Evolutionary conservation across 1,140 invertebrate species (phyloP).

Genomic region (Neomicropteryx cornuta): DNA sequence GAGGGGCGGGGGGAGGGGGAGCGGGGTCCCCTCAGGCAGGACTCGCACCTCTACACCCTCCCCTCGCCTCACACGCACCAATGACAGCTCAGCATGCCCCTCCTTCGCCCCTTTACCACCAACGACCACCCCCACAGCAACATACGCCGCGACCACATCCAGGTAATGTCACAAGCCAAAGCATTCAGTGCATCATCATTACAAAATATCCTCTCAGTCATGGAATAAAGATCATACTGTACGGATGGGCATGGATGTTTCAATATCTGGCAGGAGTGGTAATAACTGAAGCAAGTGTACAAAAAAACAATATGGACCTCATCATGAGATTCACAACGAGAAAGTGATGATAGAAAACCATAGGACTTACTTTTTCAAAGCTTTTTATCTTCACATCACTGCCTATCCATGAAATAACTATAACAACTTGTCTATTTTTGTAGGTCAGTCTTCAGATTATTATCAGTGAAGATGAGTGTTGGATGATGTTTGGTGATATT

Average conservation of each 20-base stretch:
- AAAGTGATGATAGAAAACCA: too few relatives aligned
- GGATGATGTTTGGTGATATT: too few relatives aligned
- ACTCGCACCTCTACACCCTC: slow-evolving; percentile 14
- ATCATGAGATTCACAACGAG: too few relatives aligned
- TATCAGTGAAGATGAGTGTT: too few relatives aligned
- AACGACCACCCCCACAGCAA: slow-evolving; percentile 29
- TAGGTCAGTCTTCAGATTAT: too few relatives aligned
- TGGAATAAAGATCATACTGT: background rate
- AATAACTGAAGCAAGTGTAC: slow-evolving; percentile 6
- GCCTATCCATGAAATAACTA: too few relatives aligned
- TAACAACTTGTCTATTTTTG: too few relatives aligned
- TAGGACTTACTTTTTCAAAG: too few relatives aligned
- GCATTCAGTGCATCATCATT: background rate
- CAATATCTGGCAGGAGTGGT: background rate
- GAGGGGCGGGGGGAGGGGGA: slow-evolving; percentile 18
- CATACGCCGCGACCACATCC: slow-evolving; percentile 19
- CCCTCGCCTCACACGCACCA: slow-evolving; percentile 35
- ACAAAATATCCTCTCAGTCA: background rate
- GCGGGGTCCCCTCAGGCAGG: slow-evolving; percentile 14
- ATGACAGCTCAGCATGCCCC: slow-evolving; percentile 25
- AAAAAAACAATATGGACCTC: too few relatives aligned
- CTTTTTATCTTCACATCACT: too few relatives aligned
- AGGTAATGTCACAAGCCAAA: slow-evolving; percentile 8
- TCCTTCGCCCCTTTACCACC: slow-evolving; percentile 20
- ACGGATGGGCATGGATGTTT: slow-evolving; percentile 3